These are phyloP conservation scores for Nesidiocoris tenuis DNA, from an alignment of 2,888 invertebrate species.

Conservation along the genomic window DNA sequence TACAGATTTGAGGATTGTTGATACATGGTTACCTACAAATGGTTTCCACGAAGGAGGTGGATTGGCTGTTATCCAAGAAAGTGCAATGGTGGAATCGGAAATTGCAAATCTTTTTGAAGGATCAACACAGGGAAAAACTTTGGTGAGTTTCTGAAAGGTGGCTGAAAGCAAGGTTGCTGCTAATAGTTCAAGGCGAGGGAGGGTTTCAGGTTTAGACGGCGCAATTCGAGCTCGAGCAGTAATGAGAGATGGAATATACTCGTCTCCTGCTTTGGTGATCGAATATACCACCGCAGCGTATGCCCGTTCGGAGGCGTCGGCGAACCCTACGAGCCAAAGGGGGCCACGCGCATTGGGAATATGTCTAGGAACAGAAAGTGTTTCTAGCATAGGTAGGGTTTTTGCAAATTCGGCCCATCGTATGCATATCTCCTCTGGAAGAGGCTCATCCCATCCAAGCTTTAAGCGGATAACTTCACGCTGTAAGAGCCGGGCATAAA, in stretches of 20 bases:
- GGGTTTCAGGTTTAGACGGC: neutral
- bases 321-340: conserved; percentile 4
- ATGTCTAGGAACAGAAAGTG: neutral
- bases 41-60: conserved; percentile 5
- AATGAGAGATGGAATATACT: neutral
- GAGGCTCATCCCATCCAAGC: conserved; percentile 5
- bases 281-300: conserved; percentile 6
- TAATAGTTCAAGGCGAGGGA: neutral
- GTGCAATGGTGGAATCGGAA: too few species aligned
- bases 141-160: neutral
- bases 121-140: neutral
- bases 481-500: neutral
- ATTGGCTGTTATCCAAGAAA: neutral
- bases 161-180: neutral
- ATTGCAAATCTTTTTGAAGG: neutral
- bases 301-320: conserved; percentile 8
- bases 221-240: neutral
- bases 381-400: neutral
- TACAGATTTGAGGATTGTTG: neutral
- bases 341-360: neutral
- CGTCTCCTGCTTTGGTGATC: neutral
- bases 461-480: neutral
- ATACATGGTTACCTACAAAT: conserved; percentile 15
- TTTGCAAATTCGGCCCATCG: neutral
- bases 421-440: neutral